Evolutionary conservation across 2,113 vertebrate species (phyloP).

Genomic region (Stegastes partitus): DNA sequence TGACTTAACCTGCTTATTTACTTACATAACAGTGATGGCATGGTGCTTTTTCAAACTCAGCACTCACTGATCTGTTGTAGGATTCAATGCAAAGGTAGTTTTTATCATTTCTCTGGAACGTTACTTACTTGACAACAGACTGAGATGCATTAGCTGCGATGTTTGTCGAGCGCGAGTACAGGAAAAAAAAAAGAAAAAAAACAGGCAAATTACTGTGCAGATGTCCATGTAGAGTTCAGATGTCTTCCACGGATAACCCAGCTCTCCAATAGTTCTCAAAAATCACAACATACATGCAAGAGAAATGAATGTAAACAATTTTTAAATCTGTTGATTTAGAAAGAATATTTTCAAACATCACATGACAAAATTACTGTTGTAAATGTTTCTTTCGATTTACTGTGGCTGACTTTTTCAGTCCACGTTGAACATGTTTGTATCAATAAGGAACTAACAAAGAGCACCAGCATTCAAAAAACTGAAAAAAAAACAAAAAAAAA

Average conservation of each 20-base stretch:
- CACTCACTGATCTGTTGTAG: conserved; percentile 47
- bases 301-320: conserved; percentile 78
- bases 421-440: conserved; percentile 64
- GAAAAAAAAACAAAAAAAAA: conserved; percentile 20
- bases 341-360: conserved; percentile 38
- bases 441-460: conserved; percentile 70
- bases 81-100: conserved; percentile 34
- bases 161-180: conserved; percentile 33
- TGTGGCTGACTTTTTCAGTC: conserved; percentile 45
- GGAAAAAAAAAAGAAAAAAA: too few species aligned
- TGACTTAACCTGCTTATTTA: conserved; percentile 53
- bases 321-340: conserved; percentile 51
- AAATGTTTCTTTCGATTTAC: conserved; percentile 48
- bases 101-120: conserved; percentile 21
- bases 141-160: conserved; percentile 24
- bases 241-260: conserved; percentile 73
- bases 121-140: conserved; percentile 20
- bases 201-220: conserved; percentile 32
- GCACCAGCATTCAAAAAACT: conserved; percentile 81
- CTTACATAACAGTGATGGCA: conserved; percentile 39
- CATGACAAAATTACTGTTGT: conserved; percentile 41
- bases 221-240: conserved; percentile 31
- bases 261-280: conserved; percentile 39
- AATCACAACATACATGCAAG: conserved; percentile 47
- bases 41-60: conserved; percentile 75